Evolutionary conservation across 2,797 vertebrate genomes (phyloP).

Genomic region (Columba guinea): DNA sequence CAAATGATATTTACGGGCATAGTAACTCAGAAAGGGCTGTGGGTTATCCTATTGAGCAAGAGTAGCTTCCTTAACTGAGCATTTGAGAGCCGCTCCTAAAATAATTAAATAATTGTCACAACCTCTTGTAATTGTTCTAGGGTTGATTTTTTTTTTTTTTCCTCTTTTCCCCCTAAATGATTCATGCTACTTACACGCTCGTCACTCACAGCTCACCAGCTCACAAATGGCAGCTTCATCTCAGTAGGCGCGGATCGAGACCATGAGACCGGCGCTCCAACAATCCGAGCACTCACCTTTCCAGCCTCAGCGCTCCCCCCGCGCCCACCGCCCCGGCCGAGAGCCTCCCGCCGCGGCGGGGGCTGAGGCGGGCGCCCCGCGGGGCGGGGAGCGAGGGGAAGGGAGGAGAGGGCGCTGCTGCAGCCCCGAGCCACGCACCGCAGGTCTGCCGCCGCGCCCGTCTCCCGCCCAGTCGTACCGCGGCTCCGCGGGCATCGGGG

Average conservation of each 20-base stretch:
- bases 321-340: background rate
- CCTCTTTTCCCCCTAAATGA: conserved; percentile 1
- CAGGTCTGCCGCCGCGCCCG: background rate
- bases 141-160: background rate
- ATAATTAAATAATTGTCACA: conserved; percentile 42
- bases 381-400: background rate
- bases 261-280: conserved; percentile 27
- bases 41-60: background rate
- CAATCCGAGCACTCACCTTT: conserved; percentile 68
- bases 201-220: conserved; percentile 75
- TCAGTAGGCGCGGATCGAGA: conserved; percentile 30
- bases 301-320: background rate
- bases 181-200: conserved; percentile 62
- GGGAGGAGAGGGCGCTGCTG: background rate
- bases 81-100: conserved; percentile 37
- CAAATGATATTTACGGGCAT: background rate
- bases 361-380: background rate
- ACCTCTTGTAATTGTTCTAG: conserved; percentile 29
- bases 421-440: background rate
- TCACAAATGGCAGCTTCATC: conserved; percentile 74
- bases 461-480: no score
- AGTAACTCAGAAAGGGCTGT: background rate
- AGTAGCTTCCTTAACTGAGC: background rate
- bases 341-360: background rate
- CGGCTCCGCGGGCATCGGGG: no score